Conservation (phyloP, 2,113 vertebrate species). For the Ia io region DNA sequence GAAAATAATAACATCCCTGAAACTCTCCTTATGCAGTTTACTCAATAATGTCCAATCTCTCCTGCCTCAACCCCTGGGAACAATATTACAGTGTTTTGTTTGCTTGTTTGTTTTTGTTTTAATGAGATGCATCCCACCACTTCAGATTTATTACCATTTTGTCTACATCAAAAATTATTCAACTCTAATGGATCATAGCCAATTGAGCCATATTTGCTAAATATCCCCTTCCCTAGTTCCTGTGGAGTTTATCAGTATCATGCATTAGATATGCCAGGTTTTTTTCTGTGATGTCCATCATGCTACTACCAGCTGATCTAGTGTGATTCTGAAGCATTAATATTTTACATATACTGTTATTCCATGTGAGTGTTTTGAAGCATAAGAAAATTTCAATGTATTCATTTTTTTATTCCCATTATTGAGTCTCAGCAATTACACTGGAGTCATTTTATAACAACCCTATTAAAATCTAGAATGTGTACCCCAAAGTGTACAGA, state of each 20-base stretch:
- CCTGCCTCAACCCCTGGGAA: neutral
- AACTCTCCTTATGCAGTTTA: neutral
- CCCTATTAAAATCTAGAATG: neutral
- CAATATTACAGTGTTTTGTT: neutral
- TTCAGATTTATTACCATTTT: neutral
- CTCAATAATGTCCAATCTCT: neutral
- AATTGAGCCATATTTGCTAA: constrained; percentile 13
- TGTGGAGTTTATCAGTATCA: neutral
- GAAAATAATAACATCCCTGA: neutral
- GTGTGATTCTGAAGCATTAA: constrained; percentile 8
- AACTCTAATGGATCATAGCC: neutral
- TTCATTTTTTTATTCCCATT: neutral
- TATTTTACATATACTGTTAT: constrained; percentile 18
- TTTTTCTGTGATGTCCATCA: neutral
- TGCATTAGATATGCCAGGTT: neutral
- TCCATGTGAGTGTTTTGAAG: neutral
- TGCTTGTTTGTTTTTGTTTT: neutral
- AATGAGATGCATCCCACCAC: neutral
- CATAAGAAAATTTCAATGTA: neutral
- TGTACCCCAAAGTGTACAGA: neutral
- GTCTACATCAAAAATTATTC: neutral
- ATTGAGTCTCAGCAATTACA: neutral
- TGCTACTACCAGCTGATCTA: neutral
- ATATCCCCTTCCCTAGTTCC: neutral
- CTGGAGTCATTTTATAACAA: neutral